These are phyloP conservation scores for Mirounga angustirostris DNA, from an alignment of 2,113 vertebrate genomes.

Conservation along the genomic window DNA sequence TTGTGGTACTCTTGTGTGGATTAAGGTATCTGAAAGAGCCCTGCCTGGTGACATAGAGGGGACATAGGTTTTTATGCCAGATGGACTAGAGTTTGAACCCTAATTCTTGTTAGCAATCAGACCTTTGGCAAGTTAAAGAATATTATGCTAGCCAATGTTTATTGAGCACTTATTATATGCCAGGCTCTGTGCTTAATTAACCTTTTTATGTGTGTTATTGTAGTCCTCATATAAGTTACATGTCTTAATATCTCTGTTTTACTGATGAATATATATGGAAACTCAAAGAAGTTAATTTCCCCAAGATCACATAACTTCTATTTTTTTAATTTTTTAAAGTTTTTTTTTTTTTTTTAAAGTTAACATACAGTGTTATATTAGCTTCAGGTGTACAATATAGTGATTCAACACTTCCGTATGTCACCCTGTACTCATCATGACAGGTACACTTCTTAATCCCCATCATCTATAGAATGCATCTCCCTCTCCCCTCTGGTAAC, in stretches of 20 bases:
- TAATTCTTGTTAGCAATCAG: neutral
- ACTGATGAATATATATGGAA: neutral
- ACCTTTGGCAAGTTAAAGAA: constrained; percentile 22
- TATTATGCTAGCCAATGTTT: neutral
- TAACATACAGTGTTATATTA: neutral
- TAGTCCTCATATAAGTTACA: neutral
- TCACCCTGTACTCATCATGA: neutral
- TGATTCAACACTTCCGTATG: neutral
- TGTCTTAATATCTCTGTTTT: neutral
- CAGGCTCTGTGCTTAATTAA: neutral
- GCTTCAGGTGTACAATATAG: neutral
- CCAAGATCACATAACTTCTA: neutral
- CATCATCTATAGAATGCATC: neutral
- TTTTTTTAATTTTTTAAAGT: neutral
- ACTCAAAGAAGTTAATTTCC: neutral
- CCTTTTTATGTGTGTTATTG: neutral
- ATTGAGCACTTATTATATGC: neutral
- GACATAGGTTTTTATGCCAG: neutral
- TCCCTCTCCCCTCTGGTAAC: neutral
- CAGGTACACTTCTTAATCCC: neutral
- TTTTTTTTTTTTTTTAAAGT: neutral
- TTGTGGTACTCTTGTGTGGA: neutral
- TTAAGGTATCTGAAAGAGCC: neutral
- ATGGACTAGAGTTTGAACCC: neutral
- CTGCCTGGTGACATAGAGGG: neutral